Evolutionary conservation across 2,797 vertebrate genomes (phyloP), one percentile per base, ranked within the genome.

Genomic region (Coilia nasus): DNA sequence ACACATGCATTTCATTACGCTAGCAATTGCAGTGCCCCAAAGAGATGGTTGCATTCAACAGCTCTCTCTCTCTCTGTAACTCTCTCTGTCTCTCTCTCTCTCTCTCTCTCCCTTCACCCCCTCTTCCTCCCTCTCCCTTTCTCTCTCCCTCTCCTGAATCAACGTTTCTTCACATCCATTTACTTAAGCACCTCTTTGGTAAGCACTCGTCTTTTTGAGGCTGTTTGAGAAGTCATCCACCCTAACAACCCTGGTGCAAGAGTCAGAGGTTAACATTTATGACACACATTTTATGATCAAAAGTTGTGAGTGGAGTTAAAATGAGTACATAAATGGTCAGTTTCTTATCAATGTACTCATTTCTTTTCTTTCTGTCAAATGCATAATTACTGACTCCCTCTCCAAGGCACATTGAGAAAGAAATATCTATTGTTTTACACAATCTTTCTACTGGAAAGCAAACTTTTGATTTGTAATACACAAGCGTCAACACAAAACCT

Each of bases 1-100:
- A 81, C 14, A 85, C 81, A 82, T 35, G 23, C n/a, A 28, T 81
- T 78, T 83, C 44, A 54, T 83, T 81, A 57, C 14, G 6, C 28
- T 6, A 17, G 25, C 28, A 60, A 14, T 12, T 28, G 25, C 11
- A 2, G 25, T 12, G 28, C 28, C 28, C 0, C 3, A 41, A 28
- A 71, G 25, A 28, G 67, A 35, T 14, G 12, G 67, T 28, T 28
- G 10, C 28, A 6, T 35, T 71, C 28, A 71, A 14, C 14, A 71
- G 64, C 62, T 54, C 50, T 54, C 50, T 54, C 50, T 54, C 50
- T 54, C 50, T 54, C 50, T 54, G 9, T 54, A 54, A 9, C 50
- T 14, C 7, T 54, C 50, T 54, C 50, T 54, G 2, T 54, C 14
- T 54, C 50, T 54, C 50, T 54, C 2, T 54, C 50, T 54, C 50